Evolutionary conservation across 2,797 vertebrate genomes (phyloP).

Genomic region (Gymnodraco acuticeps): DNA sequence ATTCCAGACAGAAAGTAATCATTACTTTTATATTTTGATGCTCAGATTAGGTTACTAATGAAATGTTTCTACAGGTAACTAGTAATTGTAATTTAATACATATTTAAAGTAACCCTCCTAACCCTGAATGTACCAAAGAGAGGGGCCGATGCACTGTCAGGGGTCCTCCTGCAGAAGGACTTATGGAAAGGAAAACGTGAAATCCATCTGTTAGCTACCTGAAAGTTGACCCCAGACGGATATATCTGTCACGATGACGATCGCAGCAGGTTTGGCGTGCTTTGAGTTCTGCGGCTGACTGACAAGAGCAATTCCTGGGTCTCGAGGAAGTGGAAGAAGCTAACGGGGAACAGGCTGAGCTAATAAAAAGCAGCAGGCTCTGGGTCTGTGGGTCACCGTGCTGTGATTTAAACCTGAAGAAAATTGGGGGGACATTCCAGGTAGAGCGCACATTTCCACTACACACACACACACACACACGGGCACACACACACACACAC

Average conservation of each 20-base stretch:
- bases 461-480: background rate
- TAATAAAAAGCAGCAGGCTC: slow-evolving; percentile 60
- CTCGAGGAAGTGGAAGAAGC: slow-evolving; percentile 3
- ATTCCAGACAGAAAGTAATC: no score
- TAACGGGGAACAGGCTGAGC: slow-evolving; percentile 48
- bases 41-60: no score
- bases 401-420: slow-evolving; percentile 21
- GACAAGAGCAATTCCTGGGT: slow-evolving; percentile 35
- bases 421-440: slow-evolving; percentile 21
- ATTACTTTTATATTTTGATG: no score
- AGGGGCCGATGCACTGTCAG: background rate
- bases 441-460: background rate
- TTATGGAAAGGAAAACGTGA: slow-evolving; percentile 23
- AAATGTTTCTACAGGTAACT: no score
- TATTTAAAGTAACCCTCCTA: no score
- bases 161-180: background rate
- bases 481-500: no score
- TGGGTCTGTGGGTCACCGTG: slow-evolving; percentile 27
- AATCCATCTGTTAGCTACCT: slow-evolving; percentile 29
- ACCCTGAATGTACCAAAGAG: no score
- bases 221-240: slow-evolving; percentile 13
- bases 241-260: background rate
- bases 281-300: slow-evolving; percentile 5
- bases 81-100: no score
- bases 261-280: background rate